Evolutionary conservation across 2,113 vertebrate species (phyloP).

Genomic region (Dascyllus trimaculatus): DNA sequence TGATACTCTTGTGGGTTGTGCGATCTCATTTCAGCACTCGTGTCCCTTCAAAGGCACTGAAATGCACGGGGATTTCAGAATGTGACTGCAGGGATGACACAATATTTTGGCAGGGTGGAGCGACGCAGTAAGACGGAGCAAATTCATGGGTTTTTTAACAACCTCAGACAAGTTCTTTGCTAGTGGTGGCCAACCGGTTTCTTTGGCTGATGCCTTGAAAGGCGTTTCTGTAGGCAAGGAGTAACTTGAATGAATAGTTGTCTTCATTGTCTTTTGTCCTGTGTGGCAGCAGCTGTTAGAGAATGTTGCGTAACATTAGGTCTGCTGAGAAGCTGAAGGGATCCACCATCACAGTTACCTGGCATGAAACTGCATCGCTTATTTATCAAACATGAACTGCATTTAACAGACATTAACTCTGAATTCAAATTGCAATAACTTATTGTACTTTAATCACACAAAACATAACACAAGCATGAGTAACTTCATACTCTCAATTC

Average conservation of each 20-base stretch:
- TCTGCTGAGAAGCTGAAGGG: not conserved
- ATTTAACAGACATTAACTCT: no score
- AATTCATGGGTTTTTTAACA: constrained; percentile 13
- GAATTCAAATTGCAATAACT: constrained; percentile 89
- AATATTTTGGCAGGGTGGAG: constrained; percentile 40
- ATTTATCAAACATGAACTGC: not conserved
- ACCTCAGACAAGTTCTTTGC: constrained; percentile 14
- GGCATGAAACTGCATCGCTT: not conserved
- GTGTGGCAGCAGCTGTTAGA: not conserved
- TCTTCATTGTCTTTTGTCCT: constrained; percentile 2
- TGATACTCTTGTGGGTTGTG: constrained; percentile 87
- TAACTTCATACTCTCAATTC: constrained; percentile 72
- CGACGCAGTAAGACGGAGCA: constrained; percentile 12
- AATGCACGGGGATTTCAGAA: constrained; percentile 82
- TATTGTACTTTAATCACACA: constrained; percentile 85
- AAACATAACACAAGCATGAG: constrained; percentile 76
- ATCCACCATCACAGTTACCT: not conserved
- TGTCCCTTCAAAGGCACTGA: constrained; percentile 79
- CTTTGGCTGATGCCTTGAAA: constrained; percentile 15
- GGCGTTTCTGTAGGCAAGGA: not conserved
- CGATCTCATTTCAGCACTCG: constrained; percentile 90
- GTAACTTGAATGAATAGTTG: constrained; percentile 24
- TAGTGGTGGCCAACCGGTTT: constrained; percentile 7
- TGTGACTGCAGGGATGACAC: constrained; percentile 61
- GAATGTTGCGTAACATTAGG: not conserved